Percentiles rank a stretch among this genome's conserved stretches.
These are phyloP conservation scores for Pyrochroa serraticornis DNA, from an alignment of 2,888 invertebrate species.

Conservation along the genomic window DNA sequence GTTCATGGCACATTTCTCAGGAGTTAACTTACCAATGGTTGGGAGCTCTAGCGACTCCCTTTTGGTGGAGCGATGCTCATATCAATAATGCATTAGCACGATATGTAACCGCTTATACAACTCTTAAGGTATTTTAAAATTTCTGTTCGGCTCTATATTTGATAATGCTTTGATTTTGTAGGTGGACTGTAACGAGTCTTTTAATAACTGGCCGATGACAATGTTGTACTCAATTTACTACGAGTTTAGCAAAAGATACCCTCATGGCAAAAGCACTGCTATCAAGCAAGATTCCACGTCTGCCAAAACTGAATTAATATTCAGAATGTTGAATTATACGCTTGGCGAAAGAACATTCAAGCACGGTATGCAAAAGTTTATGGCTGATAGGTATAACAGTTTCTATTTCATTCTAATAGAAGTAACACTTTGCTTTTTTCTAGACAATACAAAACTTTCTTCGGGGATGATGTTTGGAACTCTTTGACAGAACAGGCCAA, in stretches of 20 bases:
- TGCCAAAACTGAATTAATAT: slow-evolving; percentile 78
- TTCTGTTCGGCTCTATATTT: too few species aligned
- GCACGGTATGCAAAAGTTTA: slow-evolving; percentile 72
- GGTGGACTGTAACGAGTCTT: slow-evolving; percentile 75
- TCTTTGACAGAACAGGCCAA: slow-evolving; percentile 72
- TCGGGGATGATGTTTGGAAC: slow-evolving; percentile 80
- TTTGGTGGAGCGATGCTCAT: slow-evolving; percentile 78
- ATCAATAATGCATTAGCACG: slow-evolving; percentile 78
- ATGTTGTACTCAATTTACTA: slow-evolving; percentile 79
- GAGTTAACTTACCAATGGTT: slow-evolving; percentile 83
- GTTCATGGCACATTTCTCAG: slow-evolving; percentile 71
- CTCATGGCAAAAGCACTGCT: slow-evolving; percentile 77
- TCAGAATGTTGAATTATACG: slow-evolving; percentile 89
- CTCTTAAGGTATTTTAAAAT: slow-evolving; percentile 65
- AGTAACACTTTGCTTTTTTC: slow-evolving; percentile 1
- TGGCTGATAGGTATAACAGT: slow-evolving; percentile 64
- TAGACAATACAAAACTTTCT: slow-evolving; percentile 76
- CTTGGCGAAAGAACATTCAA: slow-evolving; percentile 79
- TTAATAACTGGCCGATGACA: slow-evolving; percentile 82
- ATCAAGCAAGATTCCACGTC: slow-evolving; percentile 76
- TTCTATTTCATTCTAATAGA: neutral
- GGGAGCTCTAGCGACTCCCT: slow-evolving; percentile 75
- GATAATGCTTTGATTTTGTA: too few species aligned
- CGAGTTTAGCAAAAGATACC: slow-evolving; percentile 79
- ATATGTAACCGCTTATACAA: slow-evolving; percentile 75